Evolutionary conservation across 2,113 vertebrate genomes (phyloP).

Genomic region (Dicaeum eximium): DNA sequence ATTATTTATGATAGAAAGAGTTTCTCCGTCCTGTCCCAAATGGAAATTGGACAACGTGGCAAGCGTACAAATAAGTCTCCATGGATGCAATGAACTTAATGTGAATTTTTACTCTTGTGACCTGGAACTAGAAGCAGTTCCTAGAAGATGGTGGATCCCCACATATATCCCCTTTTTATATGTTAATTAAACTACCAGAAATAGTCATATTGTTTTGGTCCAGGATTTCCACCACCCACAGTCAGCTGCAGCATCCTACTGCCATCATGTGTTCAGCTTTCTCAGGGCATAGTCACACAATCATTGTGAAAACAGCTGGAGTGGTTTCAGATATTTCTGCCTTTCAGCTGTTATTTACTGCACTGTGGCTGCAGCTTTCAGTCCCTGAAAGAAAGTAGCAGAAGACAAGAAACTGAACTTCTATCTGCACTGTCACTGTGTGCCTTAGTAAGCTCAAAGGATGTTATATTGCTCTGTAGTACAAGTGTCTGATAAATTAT

Average conservation of each 20-base stretch:
- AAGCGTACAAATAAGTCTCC: background rate
- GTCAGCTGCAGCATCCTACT: background rate
- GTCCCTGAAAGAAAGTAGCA: background rate
- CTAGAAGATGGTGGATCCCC: background rate
- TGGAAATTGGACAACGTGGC: background rate
- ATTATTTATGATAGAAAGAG: background rate
- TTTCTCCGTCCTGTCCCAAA: background rate
- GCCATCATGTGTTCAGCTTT: background rate
- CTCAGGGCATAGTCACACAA: background rate
- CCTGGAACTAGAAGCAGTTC: background rate
- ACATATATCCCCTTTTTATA: background rate
- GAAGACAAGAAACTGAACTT: background rate
- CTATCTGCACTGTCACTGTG: background rate
- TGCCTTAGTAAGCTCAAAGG: background rate
- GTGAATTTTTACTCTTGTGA: background rate
- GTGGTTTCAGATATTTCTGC: background rate
- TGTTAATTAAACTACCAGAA: background rate
- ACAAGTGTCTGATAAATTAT: background rate
- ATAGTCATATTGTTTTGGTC: background rate
- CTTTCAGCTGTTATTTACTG: background rate
- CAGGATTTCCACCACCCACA: background rate
- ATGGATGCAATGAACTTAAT: background rate
- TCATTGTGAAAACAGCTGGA: background rate
- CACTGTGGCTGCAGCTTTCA: background rate
- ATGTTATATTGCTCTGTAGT: background rate